Conservation (phyloP, 2,797 vertebrate species). For the Coregonus ussuriensis region DNA sequence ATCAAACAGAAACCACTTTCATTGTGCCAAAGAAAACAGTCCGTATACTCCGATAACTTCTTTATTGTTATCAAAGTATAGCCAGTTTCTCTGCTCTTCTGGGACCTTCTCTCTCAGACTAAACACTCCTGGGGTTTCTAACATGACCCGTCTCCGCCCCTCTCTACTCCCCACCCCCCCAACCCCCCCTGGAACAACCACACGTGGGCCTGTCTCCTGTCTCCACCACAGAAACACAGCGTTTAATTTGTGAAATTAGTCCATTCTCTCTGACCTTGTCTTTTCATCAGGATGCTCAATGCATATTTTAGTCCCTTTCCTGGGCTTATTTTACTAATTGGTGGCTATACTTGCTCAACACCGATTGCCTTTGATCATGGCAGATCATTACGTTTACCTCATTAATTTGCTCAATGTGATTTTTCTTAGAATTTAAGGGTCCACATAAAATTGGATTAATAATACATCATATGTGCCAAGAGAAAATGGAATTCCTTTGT, state of each 20-base stretch:
- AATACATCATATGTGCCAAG: slow-evolving; percentile 76
- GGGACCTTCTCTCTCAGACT: slow-evolving; percentile 64
- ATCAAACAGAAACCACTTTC: slow-evolving; percentile 65
- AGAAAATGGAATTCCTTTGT: slow-evolving; percentile 69
- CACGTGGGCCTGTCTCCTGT: slow-evolving; percentile 46
- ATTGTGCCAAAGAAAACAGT: slow-evolving; percentile 55
- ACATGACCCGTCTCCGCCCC: slow-evolving; percentile 59
- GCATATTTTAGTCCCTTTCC: slow-evolving; percentile 81
- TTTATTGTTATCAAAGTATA: slow-evolving; percentile 76
- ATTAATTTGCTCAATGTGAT: slow-evolving; percentile 80
- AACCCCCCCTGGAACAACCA: slow-evolving; percentile 27
- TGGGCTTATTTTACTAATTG: slow-evolving; percentile 84
- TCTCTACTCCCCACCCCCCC: neutral
- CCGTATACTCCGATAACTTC: slow-evolving; percentile 62
- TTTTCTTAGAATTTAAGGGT: slow-evolving; percentile 64
- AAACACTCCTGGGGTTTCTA: slow-evolving; percentile 63
- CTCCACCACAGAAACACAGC: slow-evolving; percentile 32
- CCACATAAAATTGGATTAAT: slow-evolving; percentile 77
- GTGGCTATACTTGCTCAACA: slow-evolving; percentile 81
- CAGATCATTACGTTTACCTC: slow-evolving; percentile 86
- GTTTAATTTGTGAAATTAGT: slow-evolving; percentile 81
- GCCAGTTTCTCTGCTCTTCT: slow-evolving; percentile 66
- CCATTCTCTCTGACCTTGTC: slow-evolving; percentile 79
- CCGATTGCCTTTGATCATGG: slow-evolving; percentile 85
- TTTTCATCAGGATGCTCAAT: slow-evolving; percentile 76